Base-by-base conservation (phyloP, 2,113 vertebrate species). In the Heptranchias perlo region DNA sequence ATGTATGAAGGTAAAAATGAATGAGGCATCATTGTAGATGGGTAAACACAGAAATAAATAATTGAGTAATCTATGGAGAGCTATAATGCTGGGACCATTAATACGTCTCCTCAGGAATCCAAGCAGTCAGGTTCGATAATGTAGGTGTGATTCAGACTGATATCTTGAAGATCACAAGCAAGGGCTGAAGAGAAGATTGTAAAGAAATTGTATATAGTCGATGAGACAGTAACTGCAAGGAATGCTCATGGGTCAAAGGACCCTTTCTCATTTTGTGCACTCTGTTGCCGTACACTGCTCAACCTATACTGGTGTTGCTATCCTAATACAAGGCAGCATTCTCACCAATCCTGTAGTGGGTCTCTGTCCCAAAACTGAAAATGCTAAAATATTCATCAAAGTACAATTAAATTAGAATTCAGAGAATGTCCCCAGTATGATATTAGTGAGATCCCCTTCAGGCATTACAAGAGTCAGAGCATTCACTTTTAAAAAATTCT, bases 321-420 rank as follows among this genome's bases (percentile, higher is more conserved):
- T 64, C 54, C 31, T 39, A 93, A 61, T 93, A 93, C 58, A 21
- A 91, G 52, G 54, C 52, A 61, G 54, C 87, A 92, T 62, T 62
- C 89, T 92, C 35, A 62, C 89, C 89, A 93, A 93, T 62, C 89
- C 89, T 62, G 89, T 23, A 93, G 49, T 64, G 54, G 58, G 35
- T 18, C 58, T 93, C 54, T n/a, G 35, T 93, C 89, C 58, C 58
- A 93, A 92, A 93, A 93, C 58, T 93, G 89, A 93, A 93, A 93
- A 93, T 47, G 64, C 89, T 93, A 62, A 93, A 93, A 93, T 93
- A 93, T 93, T 93, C 89, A 93, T 93, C 89, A 93, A 93, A 93
- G 89, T 93, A 93, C 89, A 93, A n/a, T 62, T n/a, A 93, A 93
- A 93, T 93, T 93, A 93, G 58, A 93, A 93, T 93, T 93, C 89